Evolutionary conservation across 2,797 vertebrate species (phyloP), one percentile per base, ranked within the genome.

Genomic region (Heterohyrax brucei): DNA sequence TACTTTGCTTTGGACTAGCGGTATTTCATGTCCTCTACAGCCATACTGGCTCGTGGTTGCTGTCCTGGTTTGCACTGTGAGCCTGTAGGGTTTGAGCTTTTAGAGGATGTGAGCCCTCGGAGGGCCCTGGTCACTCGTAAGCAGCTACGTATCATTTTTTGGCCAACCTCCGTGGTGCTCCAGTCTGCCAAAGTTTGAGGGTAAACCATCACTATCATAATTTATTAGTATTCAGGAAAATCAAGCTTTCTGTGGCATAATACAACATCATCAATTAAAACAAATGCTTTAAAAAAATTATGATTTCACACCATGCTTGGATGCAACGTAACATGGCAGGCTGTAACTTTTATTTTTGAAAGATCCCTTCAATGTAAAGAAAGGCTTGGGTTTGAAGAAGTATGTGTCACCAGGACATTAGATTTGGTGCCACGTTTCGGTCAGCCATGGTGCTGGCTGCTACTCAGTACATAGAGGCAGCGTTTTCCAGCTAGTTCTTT

Each of bases 291-390:
- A 84, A 95, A 97, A 1, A 90, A 97, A 95, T 98, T 94, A 97
- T 97, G 97, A 93, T 96, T 92, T 98, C 97, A 97, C 97, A 82
- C 98, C 98, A 98, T 97, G 97, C 97, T 98, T 98, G 98, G 98
- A 98, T 97, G 97, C 97, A 97, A 98, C 97, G 95, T 92, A 96
- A 97, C 97, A 97, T 97, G 98, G 95, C 97, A 97, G 98, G 95
- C 89, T 97, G 96, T 92, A 95, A 96, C 95, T 98, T 98, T 98
- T 88, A 91, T 97, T 97, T 98, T 97, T 97, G 96, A 97, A 92
- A 88, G 92, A 82, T 93, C 75, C 86, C 85, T 95, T 97, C 97
- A 72, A 89, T 44, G 7, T 76, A 80, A 97, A 96, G 96, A 92
- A 82, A 76, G 90, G 76, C 61, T 19, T 33, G 79, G 72, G 80